phyloP scores from a whole-genome alignment of 1,140 invertebrate species.

The Ceratosolen fusciceps region DNA sequence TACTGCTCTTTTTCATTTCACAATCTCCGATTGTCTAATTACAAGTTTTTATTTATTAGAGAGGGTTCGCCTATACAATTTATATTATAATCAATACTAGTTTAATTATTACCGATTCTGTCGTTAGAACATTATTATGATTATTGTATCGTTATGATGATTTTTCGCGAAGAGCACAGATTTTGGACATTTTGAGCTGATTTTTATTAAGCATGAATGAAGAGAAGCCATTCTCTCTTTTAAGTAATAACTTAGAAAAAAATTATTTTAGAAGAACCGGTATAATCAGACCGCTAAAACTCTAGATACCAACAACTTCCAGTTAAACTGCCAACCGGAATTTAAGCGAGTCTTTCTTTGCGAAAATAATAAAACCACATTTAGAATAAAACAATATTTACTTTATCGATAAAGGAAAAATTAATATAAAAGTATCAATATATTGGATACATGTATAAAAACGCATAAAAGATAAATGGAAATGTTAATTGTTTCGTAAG shows the following conservation, averaged over 20 bases:
- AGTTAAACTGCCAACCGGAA: constrained; percentile 43
- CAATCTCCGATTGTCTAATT: constrained; percentile 56
- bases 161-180: constrained; percentile 39
- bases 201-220: constrained; percentile 67
- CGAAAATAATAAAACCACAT: constrained; percentile 4
- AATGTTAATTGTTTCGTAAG: not conserved
- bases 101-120: constrained; percentile 55
- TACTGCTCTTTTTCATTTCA: constrained; percentile 48
- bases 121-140: constrained; percentile 57
- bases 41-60: constrained; percentile 52
- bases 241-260: not conserved
- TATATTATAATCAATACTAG: constrained; percentile 47
- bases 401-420: not conserved
- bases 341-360: constrained; percentile 8
- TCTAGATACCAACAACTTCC: not conserved
- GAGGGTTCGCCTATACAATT: constrained; percentile 43
- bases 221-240: constrained; percentile 55
- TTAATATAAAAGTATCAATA: not conserved
- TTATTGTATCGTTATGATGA: constrained; percentile 55
- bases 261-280: not conserved
- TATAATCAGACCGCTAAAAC: not conserved
- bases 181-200: constrained; percentile 65
- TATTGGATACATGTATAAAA: not conserved
- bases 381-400: not conserved
- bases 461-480: not conserved